Conservation (phyloP, 2,113 vertebrate genomes). For the Oxygymnocypris stewartii region DNA sequence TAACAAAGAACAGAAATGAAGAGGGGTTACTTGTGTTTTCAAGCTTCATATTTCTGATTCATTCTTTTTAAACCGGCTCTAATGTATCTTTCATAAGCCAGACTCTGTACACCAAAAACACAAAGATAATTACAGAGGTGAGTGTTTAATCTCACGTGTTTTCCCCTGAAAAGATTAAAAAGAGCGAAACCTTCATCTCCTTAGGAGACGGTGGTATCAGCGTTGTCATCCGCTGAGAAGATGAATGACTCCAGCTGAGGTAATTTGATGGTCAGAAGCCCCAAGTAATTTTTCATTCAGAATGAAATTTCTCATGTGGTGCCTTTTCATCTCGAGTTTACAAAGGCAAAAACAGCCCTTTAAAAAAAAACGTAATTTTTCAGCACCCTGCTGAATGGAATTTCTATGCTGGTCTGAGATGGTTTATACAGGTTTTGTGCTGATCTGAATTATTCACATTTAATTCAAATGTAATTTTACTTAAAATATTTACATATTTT, state of each 20-base stretch:
- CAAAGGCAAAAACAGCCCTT: slow-evolving; percentile 51
- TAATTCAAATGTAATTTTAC: not conserved
- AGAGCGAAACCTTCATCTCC: slow-evolving; percentile 55
- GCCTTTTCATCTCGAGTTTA: slow-evolving; percentile 54
- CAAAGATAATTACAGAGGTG: slow-evolving; percentile 54
- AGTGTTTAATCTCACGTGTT: slow-evolving; percentile 57
- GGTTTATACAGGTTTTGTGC: not conserved
- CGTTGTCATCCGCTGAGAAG: slow-evolving; percentile 35
- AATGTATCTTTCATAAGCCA: slow-evolving; percentile 55
- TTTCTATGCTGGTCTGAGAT: not conserved
- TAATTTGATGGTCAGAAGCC: slow-evolving; percentile 59
- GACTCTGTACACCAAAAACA: slow-evolving; percentile 30
- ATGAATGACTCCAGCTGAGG: slow-evolving; percentile 57
- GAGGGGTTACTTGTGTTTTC: slow-evolving; percentile 15
- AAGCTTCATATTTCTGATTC: slow-evolving; percentile 41
- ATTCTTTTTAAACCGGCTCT: slow-evolving; percentile 21
- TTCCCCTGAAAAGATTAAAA: slow-evolving; percentile 43
- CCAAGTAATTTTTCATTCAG: slow-evolving; percentile 57
- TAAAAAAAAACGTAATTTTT: not conserved
- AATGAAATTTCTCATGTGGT: slow-evolving; percentile 25
- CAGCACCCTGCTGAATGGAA: not conserved
- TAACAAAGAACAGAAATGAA: not conserved
- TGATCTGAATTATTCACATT: not conserved
- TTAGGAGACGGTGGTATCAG: slow-evolving; percentile 43
- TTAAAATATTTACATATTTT: not conserved